These are phyloP conservation scores for Rhagium mordax DNA, from an alignment of 2,888 invertebrate species.

Conservation along the genomic window DNA sequence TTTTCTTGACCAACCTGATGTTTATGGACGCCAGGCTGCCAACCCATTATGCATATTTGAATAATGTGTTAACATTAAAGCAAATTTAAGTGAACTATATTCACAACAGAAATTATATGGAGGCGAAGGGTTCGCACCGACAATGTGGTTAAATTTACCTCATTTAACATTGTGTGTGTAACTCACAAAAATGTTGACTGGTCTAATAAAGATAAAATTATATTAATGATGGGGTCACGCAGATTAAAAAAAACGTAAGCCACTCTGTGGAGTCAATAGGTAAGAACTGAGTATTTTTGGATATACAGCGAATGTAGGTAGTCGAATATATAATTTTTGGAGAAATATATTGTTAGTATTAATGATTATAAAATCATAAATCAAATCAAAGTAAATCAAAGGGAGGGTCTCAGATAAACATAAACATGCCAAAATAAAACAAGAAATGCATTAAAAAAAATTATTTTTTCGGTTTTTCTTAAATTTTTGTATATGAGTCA, in stretches of 20 bases:
- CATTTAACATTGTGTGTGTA: not conserved
- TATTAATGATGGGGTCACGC: not conserved
- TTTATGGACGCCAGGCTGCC: not conserved
- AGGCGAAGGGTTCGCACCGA: not conserved
- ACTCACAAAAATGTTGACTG: not conserved
- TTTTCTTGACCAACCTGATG: slow-evolving; percentile 5
- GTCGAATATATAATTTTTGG: too few relatives aligned
- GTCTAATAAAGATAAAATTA: not conserved
- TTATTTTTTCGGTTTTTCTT: too few relatives aligned
- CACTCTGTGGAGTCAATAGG: not conserved
- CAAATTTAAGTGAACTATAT: not conserved
- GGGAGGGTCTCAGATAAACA: too few relatives aligned
- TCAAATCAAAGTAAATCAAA: too few relatives aligned
- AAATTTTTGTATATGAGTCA: too few relatives aligned
- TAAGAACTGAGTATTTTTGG: too few relatives aligned
- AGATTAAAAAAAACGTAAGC: not conserved
- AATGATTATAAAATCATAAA: too few relatives aligned
- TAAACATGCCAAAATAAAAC: too few relatives aligned
- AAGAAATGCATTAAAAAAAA: too few relatives aligned
- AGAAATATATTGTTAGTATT: too few relatives aligned
- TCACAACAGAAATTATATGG: not conserved
- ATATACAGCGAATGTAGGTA: too few relatives aligned
- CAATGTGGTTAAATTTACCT: not conserved
- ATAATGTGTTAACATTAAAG: not conserved
- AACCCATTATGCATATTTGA: slow-evolving; percentile 1